A percentile compares a stretch with the other conserved stretches of the same genome.
Evolutionary conservation across 2,888 invertebrate species (phyloP).

Genomic region (Hedya salicella): DNA sequence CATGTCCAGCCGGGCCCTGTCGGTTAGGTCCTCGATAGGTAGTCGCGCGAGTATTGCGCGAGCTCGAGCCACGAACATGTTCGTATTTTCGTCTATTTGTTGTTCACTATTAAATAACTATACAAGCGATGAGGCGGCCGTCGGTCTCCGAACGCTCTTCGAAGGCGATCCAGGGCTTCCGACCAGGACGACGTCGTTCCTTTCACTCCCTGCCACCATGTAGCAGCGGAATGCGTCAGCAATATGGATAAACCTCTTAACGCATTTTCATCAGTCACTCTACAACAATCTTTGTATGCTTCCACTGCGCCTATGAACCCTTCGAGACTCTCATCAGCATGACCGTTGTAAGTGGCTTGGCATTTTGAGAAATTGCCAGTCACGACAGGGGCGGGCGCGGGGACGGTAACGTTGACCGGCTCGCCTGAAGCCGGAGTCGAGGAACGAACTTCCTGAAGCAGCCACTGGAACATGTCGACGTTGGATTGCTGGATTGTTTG

Average conservation of each 20-base stretch:
- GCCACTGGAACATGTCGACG: not conserved
- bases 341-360: conserved; percentile 9
- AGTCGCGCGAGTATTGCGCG: conserved; percentile 42
- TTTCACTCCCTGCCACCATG: conserved; percentile 46
- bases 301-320: conserved; percentile 37
- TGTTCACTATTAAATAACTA: conserved; percentile 33
- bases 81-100: conserved; percentile 37
- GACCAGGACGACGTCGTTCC: conserved; percentile 34
- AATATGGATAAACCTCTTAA: conserved; percentile 43
- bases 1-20: conserved; percentile 45
- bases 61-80: conserved; percentile 40
- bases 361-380: conserved; percentile 4
- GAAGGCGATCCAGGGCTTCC: conserved; percentile 32
- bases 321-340: conserved; percentile 9
- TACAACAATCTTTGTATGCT: conserved; percentile 30
- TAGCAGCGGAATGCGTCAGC: conserved; percentile 41
- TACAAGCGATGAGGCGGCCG: conserved; percentile 43
- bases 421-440: conserved; percentile 3
- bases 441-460: not conserved
- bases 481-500: not conserved
- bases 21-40: conserved; percentile 29
- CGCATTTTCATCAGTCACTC: conserved; percentile 41
- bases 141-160: conserved; percentile 35
- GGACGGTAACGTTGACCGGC: not conserved
- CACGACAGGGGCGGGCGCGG: not conserved